Evolutionary conservation across 2,888 invertebrate genomes (phyloP), one percentile per base, ranked within the genome.

Genomic region (Leptinotarsa peninsularis): DNA sequence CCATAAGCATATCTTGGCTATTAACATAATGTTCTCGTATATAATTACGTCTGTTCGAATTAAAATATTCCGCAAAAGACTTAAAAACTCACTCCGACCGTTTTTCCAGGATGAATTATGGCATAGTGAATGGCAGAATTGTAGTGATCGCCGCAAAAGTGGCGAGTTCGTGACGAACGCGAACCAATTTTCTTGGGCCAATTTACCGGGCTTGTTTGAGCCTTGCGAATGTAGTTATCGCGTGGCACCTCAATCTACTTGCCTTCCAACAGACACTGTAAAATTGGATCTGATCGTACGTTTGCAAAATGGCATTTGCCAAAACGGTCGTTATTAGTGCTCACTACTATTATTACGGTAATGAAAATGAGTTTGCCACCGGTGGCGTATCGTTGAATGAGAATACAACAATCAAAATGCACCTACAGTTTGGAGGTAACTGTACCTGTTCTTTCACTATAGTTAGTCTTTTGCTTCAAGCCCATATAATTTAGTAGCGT

Each of bases 211-310:
- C 63, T 63, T 43, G 63, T 43, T 33, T 17, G n/a, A 13, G 13
- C 7, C 13, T n/a, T 63, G 27, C 43, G n/a, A 63, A 63, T 63
- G 14, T 43, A 63, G 18, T 63, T 63, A 63, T 63, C 63, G 63
- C 63, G 63, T 63, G 63, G 63, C 63, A 63, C 63, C 43, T 63
- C 63, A 33, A 63, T 63, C 33, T 63, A 2, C 63, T 43, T 43
- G 43, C 33, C 33, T 63, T 43, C 63, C 63, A 63, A n/a, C 63
- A 63, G 43, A 63, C 63, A 43, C 63, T 33, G 63, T 15, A 43
- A 63, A 63, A 33, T 63, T 63, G 63, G n/a, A 27, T 0, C 43
- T 43, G 63, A 63, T 63, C 17, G 63, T 43, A 63, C 43, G 63
- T 63, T 63, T 17, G 63, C 63, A 63, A 63, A 63, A 43, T 33